Evolutionary conservation across 2,113 vertebrate species (phyloP).

Genomic region (Murina feae): DNA sequence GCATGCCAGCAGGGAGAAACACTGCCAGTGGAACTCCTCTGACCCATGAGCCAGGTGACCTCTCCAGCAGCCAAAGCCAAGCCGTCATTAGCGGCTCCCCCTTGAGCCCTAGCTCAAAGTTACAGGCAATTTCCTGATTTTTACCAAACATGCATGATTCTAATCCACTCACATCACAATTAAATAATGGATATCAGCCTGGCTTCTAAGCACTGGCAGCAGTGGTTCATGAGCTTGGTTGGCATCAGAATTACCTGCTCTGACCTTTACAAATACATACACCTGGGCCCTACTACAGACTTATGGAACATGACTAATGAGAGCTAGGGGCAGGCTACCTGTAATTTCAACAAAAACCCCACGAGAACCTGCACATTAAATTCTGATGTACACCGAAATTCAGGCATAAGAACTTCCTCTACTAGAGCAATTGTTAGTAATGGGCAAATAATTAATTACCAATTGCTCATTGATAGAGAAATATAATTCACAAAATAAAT

Average conservation of each 20-base stretch:
- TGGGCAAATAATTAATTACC: neutral
- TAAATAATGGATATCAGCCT: neutral
- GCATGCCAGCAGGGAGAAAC: neutral
- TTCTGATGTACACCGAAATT: neutral
- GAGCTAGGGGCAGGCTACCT: neutral
- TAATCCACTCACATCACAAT: neutral
- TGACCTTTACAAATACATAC: neutral
- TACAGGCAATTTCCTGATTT: neutral
- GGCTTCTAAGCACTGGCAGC: neutral
- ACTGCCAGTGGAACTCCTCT: neutral
- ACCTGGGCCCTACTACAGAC: neutral
- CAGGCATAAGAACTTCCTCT: neutral
- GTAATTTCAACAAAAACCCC: neutral
- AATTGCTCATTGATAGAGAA: neutral
- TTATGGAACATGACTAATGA: neutral
- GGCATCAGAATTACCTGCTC: neutral
- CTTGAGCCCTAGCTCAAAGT: neutral
- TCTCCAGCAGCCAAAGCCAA: neutral
- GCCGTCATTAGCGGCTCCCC: neutral
- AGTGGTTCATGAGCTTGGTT: neutral
- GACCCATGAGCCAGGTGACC: neutral
- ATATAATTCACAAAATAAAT: constrained; percentile 1
- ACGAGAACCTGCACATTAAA: neutral
- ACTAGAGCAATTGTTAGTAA: neutral
- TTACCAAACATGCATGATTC: neutral